These are phyloP conservation scores for Endomychus coccineus DNA, from an alignment of 2,888 invertebrate genomes.

Conservation along the genomic window DNA sequence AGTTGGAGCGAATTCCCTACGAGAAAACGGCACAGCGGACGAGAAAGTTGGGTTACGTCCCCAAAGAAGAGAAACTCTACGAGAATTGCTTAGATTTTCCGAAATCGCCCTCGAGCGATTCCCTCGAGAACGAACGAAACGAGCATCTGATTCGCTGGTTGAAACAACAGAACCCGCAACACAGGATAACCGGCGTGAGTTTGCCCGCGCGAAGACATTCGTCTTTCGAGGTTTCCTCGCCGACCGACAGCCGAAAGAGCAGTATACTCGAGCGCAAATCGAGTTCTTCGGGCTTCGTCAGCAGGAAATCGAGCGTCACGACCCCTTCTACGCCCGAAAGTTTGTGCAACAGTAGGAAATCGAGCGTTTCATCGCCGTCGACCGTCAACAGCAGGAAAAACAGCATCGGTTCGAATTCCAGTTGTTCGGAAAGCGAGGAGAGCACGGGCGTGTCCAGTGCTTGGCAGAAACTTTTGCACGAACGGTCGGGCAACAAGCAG, in stretches of 20 bases:
- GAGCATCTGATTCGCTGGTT: conserved; percentile 43
- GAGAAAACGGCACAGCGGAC: conserved; percentile 21
- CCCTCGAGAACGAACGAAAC: conserved; percentile 38
- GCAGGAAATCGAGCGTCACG: conserved; percentile 36
- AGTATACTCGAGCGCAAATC: conserved; percentile 32
- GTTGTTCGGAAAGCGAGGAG: conserved; percentile 42
- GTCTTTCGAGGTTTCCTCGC: conserved; percentile 28
- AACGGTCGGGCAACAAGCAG: conserved; percentile 36
- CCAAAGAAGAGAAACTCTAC: conserved; percentile 39
- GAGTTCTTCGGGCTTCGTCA: conserved; percentile 34
- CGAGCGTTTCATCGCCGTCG: conserved; percentile 25
- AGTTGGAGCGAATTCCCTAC: conserved; percentile 34
- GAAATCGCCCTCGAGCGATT: conserved; percentile 31
- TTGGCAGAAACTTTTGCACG: conserved; percentile 38
- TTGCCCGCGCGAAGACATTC: conserved; percentile 27
- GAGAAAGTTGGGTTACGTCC: conserved; percentile 37
- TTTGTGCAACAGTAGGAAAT: conserved; percentile 31
- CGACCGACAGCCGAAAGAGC: conserved; percentile 36
- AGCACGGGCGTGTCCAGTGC: conserved; percentile 28
- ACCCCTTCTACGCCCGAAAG: conserved; percentile 35
- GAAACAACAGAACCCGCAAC: conserved; percentile 38
- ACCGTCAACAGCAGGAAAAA: conserved; percentile 38
- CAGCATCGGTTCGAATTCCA: conserved; percentile 41
- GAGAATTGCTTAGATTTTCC: conserved; percentile 37
- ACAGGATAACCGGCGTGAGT: conserved; percentile 18